These are phyloP conservation scores for Diglossa brunneiventris DNA, from an alignment of 2,113 vertebrate genomes.

Conservation along the genomic window DNA sequence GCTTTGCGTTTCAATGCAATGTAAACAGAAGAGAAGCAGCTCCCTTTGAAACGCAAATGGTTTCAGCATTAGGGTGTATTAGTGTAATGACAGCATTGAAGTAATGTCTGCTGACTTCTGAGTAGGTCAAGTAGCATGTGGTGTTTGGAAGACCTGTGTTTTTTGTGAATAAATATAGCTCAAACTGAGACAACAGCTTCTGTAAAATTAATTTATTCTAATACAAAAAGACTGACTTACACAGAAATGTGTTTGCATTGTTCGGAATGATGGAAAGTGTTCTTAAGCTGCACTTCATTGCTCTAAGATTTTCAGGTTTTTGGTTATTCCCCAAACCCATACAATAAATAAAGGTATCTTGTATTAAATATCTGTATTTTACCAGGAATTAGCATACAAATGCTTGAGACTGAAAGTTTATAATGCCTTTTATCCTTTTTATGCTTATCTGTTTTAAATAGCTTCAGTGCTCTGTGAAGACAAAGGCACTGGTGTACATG, in stretches of 20 bases:
- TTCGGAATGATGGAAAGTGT: background rate
- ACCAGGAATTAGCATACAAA: constrained; percentile 18
- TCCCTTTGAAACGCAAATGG: background rate
- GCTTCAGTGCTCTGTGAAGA: constrained; percentile 50
- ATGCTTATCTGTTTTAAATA: constrained; percentile 50
- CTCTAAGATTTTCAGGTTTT: background rate
- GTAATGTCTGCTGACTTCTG: background rate
- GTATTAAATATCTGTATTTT: constrained; percentile 30
- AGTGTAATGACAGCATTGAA: background rate
- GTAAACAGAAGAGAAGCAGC: background rate
- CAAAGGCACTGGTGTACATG: constrained; percentile 59
- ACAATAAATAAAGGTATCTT: background rate
- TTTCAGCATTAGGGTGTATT: background rate
- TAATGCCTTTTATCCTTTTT: constrained; percentile 22
- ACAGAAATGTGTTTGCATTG: background rate
- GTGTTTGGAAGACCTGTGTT: background rate
- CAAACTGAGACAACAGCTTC: background rate
- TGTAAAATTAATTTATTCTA: background rate
- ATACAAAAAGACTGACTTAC: background rate
- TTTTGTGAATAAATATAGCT: background rate
- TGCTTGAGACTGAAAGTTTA: constrained; percentile 40
- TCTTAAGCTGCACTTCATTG: background rate
- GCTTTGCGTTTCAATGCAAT: background rate
- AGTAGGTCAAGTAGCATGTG: background rate
- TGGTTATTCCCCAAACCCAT: background rate